Evolutionary conservation across 2,113 vertebrate genomes (phyloP).

Genomic region (Malaclemys terrapin): DNA sequence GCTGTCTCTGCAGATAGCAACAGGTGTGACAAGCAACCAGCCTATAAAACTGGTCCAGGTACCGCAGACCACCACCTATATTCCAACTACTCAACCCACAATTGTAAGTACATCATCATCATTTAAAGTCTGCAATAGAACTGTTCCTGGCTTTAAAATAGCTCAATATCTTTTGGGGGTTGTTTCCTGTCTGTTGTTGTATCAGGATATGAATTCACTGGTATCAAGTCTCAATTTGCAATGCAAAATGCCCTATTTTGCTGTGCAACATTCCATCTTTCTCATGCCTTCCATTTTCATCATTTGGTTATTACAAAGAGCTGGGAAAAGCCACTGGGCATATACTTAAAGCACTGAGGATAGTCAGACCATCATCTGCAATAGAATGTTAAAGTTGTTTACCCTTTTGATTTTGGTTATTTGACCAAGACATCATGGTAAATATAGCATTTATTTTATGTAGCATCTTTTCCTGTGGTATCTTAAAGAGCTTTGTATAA

Average conservation of each 20-base stretch:
- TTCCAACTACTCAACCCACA: slow-evolving; percentile 79
- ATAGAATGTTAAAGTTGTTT: neutral
- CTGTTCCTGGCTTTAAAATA: slow-evolving; percentile 57
- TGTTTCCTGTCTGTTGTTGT: slow-evolving; percentile 56
- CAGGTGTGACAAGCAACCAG: slow-evolving; percentile 80
- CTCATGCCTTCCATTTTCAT: slow-evolving; percentile 31
- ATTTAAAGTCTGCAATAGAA: slow-evolving; percentile 42
- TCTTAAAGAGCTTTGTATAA: slow-evolving; percentile 53
- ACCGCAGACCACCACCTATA: slow-evolving; percentile 76
- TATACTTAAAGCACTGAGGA: neutral
- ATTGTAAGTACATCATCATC: slow-evolving; percentile 76
- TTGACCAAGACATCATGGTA: slow-evolving; percentile 44
- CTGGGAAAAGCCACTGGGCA: neutral
- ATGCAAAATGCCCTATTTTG: slow-evolving; percentile 72
- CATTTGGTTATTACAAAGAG: neutral
- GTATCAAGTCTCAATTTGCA: slow-evolving; percentile 58
- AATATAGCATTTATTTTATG: slow-evolving; percentile 61
- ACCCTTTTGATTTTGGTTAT: slow-evolving; percentile 38
- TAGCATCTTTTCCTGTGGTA: slow-evolving; percentile 64
- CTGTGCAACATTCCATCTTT: slow-evolving; percentile 61
- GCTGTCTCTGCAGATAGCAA: slow-evolving; percentile 83
- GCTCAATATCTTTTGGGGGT: slow-evolving; percentile 56
- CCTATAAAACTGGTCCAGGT: slow-evolving; percentile 80
- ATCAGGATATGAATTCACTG: slow-evolving; percentile 72
- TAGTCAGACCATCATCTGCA: neutral